These are phyloP conservation scores for Papilio polytes DNA, from an alignment of 1,140 invertebrate species.

Conservation along the genomic window DNA sequence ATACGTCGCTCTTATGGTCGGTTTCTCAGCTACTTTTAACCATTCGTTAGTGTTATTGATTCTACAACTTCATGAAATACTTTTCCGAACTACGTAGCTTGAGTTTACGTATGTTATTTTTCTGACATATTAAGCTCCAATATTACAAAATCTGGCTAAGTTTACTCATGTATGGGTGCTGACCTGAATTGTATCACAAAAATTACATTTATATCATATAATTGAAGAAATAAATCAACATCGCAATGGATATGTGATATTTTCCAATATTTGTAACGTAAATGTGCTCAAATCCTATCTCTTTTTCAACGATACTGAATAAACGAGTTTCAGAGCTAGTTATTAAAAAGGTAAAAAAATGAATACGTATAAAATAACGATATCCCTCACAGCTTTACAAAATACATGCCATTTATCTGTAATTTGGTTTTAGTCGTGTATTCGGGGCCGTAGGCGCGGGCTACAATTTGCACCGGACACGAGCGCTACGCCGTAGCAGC, in stretches of 20 bases:
- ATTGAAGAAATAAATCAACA: too few species aligned
- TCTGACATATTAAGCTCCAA: too few species aligned
- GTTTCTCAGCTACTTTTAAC: too few species aligned
- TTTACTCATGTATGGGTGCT: too few species aligned
- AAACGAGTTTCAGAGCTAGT: not conserved
- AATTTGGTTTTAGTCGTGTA: conserved; percentile 54
- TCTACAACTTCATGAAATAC: too few species aligned
- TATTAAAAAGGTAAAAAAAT: not conserved
- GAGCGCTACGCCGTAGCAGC: conserved; percentile 8
- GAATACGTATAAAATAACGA: conserved; percentile 22
- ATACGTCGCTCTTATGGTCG: too few species aligned
- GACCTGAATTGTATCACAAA: too few species aligned
- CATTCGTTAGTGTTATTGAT: too few species aligned
- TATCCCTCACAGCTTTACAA: conserved; percentile 51
- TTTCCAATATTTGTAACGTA: not conserved
- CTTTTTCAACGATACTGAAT: not conserved
- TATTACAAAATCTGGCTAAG: too few species aligned
- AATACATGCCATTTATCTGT: conserved; percentile 58
- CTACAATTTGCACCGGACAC: conserved; percentile 72
- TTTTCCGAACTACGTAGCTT: too few species aligned
- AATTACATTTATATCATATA: too few species aligned
- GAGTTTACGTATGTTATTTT: too few species aligned
- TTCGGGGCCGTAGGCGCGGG: conserved; percentile 33
- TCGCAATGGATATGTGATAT: not conserved
- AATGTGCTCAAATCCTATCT: not conserved